Evolutionary conservation across 1,140 invertebrate species (phyloP).

Genomic region (Sinonovacula constricta): DNA sequence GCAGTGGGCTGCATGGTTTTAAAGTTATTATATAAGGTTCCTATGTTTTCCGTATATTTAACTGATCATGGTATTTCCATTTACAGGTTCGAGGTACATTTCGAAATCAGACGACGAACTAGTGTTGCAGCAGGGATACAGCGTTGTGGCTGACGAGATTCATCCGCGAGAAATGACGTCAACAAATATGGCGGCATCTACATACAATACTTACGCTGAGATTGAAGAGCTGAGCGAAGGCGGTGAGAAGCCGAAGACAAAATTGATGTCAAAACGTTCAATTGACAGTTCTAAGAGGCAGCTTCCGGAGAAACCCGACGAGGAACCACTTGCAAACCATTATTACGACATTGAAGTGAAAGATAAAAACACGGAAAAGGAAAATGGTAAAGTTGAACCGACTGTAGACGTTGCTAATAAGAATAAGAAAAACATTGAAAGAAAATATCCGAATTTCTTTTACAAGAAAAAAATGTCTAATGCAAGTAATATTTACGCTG

Average conservation of each 20-base stretch:
- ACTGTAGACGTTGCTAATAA: constrained; percentile 3
- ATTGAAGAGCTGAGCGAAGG: constrained; percentile 30
- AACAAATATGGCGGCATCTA: background rate
- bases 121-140: constrained; percentile 31
- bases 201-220: constrained; percentile 37
- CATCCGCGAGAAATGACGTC: background rate
- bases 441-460: background rate
- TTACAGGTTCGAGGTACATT: background rate
- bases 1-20: background rate
- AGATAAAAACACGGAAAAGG: constrained; percentile 32
- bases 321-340: background rate
- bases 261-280: constrained; percentile 16
- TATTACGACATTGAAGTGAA: constrained; percentile 43
- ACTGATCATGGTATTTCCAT: background rate
- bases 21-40: background rate
- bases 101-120: background rate
- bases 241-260: constrained; percentile 10
- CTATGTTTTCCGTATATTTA: background rate
- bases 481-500: constrained; percentile 48
- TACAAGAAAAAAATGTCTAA: constrained; percentile 46
- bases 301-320: constrained; percentile 36
- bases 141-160: constrained; percentile 36
- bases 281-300: constrained; percentile 42
- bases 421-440: constrained; percentile 36
- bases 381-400: too few species aligned